Percentiles rank a stretch among this genome's conserved stretches.
Evolutionary conservation across 2,797 vertebrate genomes (phyloP).

Genomic region (Eulemur mongoz): DNA sequence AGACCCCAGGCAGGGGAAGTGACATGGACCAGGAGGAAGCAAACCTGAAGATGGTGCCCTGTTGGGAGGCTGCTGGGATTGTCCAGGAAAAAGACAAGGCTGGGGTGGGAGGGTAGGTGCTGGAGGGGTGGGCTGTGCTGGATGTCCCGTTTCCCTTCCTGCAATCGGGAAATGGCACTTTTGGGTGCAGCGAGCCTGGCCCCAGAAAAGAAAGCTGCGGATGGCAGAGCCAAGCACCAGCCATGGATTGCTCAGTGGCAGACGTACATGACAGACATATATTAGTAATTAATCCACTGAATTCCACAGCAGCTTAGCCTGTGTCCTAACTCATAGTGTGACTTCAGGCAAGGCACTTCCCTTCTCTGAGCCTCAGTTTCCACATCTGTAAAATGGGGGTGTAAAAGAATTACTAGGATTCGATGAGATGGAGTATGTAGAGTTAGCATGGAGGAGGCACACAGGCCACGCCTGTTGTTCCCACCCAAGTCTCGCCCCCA

Average conservation of each 20-base stretch:
- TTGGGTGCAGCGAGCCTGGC: neutral
- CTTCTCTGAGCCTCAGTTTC: neutral
- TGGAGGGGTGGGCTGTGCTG: neutral
- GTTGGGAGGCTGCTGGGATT: neutral
- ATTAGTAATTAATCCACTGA: neutral
- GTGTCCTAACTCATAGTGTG: neutral
- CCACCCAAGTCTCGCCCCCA: rapidly evolving
- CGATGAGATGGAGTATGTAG: neutral
- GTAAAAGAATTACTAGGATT: neutral
- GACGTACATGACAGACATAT: neutral
- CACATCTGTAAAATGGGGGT: neutral
- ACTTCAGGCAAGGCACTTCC: neutral
- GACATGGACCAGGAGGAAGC: neutral
- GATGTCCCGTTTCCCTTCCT: neutral
- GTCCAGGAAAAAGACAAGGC: neutral
- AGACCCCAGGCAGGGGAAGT: neutral
- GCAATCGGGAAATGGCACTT: neutral
- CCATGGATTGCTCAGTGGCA: neutral
- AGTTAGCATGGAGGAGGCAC: neutral
- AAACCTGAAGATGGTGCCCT: no score
- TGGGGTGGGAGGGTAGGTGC: neutral
- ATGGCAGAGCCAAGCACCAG: neutral
- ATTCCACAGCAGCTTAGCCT: neutral
- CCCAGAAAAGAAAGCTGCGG: neutral
- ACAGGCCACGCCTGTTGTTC: neutral